phyloP scores from a whole-genome alignment of 2,113 vertebrate species.

The Dasyurus viverrinus region DNA sequence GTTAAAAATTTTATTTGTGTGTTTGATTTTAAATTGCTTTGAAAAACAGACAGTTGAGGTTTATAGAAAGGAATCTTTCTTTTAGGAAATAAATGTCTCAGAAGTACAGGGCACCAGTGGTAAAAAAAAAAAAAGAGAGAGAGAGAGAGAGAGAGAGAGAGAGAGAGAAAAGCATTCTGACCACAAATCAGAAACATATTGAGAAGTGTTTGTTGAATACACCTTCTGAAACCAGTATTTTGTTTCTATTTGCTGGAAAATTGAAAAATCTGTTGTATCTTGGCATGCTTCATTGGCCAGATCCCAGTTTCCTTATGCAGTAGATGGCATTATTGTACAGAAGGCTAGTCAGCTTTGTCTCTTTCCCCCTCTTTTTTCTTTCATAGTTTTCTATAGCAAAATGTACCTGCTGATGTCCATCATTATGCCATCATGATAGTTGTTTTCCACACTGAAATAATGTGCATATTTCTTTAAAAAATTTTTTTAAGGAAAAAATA shows the following conservation, averaged over 20 bases:
- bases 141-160: constrained; percentile 47
- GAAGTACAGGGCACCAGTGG: constrained; percentile 87
- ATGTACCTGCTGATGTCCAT: constrained; percentile 80
- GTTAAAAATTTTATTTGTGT: constrained; percentile 90
- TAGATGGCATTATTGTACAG: constrained; percentile 72
- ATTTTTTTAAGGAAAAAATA: constrained; percentile 66
- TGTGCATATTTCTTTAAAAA: constrained; percentile 82
- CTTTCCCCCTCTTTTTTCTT: constrained; percentile 65
- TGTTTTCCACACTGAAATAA: constrained; percentile 78
- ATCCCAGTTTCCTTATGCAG: constrained; percentile 77
- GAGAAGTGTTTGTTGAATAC: constrained; percentile 79
- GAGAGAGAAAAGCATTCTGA: constrained; percentile 88
- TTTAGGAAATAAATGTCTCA: constrained; percentile 88
- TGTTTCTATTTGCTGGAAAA: constrained; percentile 87
- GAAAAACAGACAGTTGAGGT: constrained; percentile 94
- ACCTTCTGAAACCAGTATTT: constrained; percentile 85
- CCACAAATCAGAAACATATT: constrained; percentile 90
- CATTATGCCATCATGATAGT: constrained; percentile 20
- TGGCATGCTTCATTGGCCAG: constrained; percentile 84
- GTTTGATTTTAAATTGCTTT: constrained; percentile 93
- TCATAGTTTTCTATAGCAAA: constrained; percentile 79
- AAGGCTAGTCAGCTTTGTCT: constrained; percentile 58
- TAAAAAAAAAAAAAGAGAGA: constrained; percentile 75
- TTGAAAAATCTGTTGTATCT: constrained; percentile 87
- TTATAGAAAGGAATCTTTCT: constrained; percentile 89